Base-by-base conservation (phyloP, 2,113 vertebrate species). In the Entelurus aequoreus region DNA sequence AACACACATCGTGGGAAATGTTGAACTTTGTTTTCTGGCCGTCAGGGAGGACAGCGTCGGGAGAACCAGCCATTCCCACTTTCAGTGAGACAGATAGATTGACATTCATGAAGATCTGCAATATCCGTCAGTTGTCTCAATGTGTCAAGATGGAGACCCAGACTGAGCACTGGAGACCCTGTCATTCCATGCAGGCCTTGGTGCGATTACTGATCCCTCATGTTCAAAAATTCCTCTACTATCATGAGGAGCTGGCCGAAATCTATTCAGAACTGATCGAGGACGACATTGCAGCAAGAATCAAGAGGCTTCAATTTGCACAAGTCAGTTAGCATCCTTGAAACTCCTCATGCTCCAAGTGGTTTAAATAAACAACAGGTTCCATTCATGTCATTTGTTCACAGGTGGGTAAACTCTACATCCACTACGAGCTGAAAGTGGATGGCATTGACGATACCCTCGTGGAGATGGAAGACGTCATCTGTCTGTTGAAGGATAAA, bases 361-460 rank as follows among this genome's bases (percentile, higher is more conserved):
- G 48, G 48, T 12, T 11, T 46, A 11, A 46, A 12, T 46, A 6
- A 12, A 46, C 42, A 12, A 11, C 42, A 46, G 42, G 42, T 46
- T 46, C 10, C 42, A 35, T 46, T 2, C 42, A 35, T 19, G 28
- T 36, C 48, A 53, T 16, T 3, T 69, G 70, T 65, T 37, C 40
- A 14, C 72, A 92, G 91, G 90, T 92, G 56, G 88, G 89, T 0
- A 88, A 89, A 68, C 85, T 92, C 49, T 92, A 91, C 64, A 90
- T 86, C 9, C 79, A 78, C 63, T 88, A 92, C 81, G 66, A 78
- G 68, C 85, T 92, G 66, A 74, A 86, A 8, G 37, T 88, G 9
- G 53, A 74, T 0, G 83, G 78, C 8, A 10, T 19, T 4, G 68
- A 66, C 9, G 48, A 60, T 0, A 0, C 54, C 11, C 35, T 86